Conservation (phyloP, 1,140 invertebrate species). For the Drosophila parvula region DNA sequence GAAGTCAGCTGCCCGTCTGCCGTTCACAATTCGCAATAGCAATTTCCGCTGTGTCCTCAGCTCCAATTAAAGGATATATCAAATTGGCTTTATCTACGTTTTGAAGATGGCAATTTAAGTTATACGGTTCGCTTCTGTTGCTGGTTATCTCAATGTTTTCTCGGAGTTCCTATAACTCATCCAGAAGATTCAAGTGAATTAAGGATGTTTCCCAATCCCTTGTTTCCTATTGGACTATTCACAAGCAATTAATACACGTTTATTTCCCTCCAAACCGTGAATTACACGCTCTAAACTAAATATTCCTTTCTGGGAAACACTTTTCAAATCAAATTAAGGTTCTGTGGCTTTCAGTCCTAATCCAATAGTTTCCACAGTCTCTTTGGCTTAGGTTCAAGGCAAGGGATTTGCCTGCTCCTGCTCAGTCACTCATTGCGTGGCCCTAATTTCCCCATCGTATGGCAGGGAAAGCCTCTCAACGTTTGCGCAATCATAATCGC, state of each 20-base stretch:
- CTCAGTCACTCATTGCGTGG: background rate
- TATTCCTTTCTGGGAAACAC: background rate
- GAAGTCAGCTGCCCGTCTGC: background rate
- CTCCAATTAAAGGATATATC: slow-evolving; percentile 30
- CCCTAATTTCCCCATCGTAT: slow-evolving; percentile 30
- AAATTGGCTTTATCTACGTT: slow-evolving; percentile 22
- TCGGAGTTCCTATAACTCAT: too few species aligned
- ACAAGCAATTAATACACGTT: background rate
- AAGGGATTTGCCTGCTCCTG: background rate
- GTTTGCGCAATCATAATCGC: slow-evolving; percentile 19
- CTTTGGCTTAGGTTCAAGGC: slow-evolving; percentile 3
- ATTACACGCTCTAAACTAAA: background rate
- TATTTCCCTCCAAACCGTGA: background rate
- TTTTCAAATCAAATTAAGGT: slow-evolving; percentile 1
- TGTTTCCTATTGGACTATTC: background rate
- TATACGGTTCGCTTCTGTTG: background rate
- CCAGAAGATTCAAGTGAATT: background rate
- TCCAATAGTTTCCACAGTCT: background rate
- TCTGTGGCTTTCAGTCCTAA: slow-evolving; percentile 2
- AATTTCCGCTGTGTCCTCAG: slow-evolving; percentile 21
- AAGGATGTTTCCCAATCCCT: too few species aligned
- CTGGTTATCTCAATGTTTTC: background rate
- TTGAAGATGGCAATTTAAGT: background rate
- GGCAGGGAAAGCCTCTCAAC: background rate
- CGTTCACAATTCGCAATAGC: slow-evolving; percentile 14